phyloP scores from a whole-genome alignment of 2,797 vertebrate species.

The Leptodactylus fallax region DNA sequence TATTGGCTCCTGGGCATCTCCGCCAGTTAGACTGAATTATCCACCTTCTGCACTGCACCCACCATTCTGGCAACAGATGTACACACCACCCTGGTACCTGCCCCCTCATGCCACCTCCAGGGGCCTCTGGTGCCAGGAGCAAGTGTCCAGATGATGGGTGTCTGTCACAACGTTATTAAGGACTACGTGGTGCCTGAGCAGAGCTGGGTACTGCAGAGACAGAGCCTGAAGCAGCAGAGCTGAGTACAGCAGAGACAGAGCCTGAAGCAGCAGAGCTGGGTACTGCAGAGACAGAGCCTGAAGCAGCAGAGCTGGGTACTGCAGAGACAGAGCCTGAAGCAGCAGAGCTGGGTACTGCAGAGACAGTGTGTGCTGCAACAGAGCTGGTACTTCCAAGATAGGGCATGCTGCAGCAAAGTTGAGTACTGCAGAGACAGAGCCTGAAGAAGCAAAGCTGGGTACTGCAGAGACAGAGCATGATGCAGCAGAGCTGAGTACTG shows the following conservation, averaged over 20 bases:
- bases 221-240: not conserved
- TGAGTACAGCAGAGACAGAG: not conserved
- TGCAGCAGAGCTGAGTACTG: too few relatives aligned
- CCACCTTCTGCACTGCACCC: conserved; percentile 4
- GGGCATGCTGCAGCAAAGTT: too few relatives aligned
- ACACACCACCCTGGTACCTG: conserved; percentile 13
- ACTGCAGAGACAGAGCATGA: too few relatives aligned
- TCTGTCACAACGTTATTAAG: not conserved
- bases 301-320: too few relatives aligned
- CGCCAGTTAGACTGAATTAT: conserved; percentile 3
- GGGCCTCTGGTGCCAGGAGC: not conserved
- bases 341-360: too few relatives aligned
- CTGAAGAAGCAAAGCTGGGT: too few relatives aligned
- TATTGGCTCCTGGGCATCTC: conserved; percentile 5
- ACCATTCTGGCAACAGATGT: conserved; percentile 16
- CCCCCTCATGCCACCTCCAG: not conserved
- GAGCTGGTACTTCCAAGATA: too few relatives aligned
- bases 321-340: too few relatives aligned
- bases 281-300: not conserved
- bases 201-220: not conserved
- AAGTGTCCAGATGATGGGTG: not conserved
- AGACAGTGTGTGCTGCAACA: too few relatives aligned
- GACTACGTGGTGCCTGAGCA: not conserved
- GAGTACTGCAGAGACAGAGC: too few relatives aligned
- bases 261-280: not conserved